Conservation (phyloP, 1,140 invertebrate genomes). For the Rhyzopertha dominica region DNA sequence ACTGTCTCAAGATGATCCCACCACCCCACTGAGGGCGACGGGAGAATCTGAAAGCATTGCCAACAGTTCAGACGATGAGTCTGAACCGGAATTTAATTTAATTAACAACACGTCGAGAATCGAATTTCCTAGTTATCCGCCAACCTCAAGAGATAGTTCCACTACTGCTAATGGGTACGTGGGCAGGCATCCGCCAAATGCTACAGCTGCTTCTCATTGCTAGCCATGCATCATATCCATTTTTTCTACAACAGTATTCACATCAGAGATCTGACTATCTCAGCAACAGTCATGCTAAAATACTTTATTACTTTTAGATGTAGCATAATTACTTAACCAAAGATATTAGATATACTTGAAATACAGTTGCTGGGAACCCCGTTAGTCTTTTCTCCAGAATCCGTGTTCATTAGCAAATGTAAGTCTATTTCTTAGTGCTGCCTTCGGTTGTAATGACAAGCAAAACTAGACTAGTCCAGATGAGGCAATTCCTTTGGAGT, state of each 20-base stretch:
- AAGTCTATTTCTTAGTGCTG: not conserved
- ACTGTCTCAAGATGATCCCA: conserved; percentile 31
- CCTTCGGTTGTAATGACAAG: conserved; percentile 3
- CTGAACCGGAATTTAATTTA: conserved; percentile 15
- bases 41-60: conserved; percentile 23
- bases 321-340: conserved; percentile 27
- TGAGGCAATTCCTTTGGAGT: not conserved
- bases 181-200: conserved; percentile 34
- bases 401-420: conserved; percentile 24
- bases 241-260: conserved; percentile 20
- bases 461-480: not conserved
- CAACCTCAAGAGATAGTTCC: conserved; percentile 23
- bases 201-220: conserved; percentile 36
- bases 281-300: conserved; percentile 17
- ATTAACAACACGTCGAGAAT: conserved; percentile 18
- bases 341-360: conserved; percentile 33
- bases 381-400: conserved; percentile 16
- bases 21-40: conserved; percentile 29
- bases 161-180: conserved; percentile 43
- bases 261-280: conserved; percentile 21
- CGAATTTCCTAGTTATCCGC: conserved; percentile 36
- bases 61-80: conserved; percentile 24
- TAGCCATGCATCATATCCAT: conserved; percentile 29
- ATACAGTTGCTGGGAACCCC: conserved; percentile 14
- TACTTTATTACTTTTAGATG: conserved; percentile 5